Conservation (phyloP, 2,888 invertebrate genomes). For the Drosophila ezoana region DNA sequence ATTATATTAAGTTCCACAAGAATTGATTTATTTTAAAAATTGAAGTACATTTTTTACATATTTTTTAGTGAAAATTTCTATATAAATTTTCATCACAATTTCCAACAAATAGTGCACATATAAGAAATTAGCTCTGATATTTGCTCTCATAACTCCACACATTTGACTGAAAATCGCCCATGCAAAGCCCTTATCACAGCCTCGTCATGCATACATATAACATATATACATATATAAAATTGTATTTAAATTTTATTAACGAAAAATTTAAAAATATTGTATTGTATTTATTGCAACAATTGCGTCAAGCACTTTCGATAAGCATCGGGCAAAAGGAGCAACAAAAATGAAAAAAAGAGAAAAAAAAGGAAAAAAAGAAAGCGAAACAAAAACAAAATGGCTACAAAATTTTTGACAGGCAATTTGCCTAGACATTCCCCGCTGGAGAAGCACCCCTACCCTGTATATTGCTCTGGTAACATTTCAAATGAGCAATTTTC, state of each 20-base stretch:
- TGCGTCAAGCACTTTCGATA: constrained; percentile 64
- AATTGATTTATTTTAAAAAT: no score
- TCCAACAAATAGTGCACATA: no score
- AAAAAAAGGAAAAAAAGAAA: not conserved
- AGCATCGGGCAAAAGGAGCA: constrained; percentile 40
- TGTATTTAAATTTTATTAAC: not conserved
- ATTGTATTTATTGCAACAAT: constrained; percentile 46
- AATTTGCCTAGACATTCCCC: constrained; percentile 66
- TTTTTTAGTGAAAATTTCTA: no score
- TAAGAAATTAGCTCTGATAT: no score
- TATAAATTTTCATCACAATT: no score
- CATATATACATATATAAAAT: not conserved
- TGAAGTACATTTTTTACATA: no score
- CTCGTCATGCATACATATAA: not conserved
- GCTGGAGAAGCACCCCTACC: not conserved
- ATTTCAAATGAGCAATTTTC: constrained; percentile 79
- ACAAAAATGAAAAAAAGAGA: constrained; percentile 10
- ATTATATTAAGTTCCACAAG: no score
- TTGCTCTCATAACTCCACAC: no score
- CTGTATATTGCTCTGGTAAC: constrained; percentile 37
- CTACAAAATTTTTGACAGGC: constrained; percentile 78
- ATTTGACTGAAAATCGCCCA: no score
- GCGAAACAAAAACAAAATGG: constrained; percentile 66
- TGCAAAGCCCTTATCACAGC: not conserved
- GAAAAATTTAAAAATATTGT: constrained; percentile 15